These are phyloP conservation scores for Cheilosia vernalis DNA, from an alignment of 2,888 invertebrate genomes.

Conservation along the genomic window DNA sequence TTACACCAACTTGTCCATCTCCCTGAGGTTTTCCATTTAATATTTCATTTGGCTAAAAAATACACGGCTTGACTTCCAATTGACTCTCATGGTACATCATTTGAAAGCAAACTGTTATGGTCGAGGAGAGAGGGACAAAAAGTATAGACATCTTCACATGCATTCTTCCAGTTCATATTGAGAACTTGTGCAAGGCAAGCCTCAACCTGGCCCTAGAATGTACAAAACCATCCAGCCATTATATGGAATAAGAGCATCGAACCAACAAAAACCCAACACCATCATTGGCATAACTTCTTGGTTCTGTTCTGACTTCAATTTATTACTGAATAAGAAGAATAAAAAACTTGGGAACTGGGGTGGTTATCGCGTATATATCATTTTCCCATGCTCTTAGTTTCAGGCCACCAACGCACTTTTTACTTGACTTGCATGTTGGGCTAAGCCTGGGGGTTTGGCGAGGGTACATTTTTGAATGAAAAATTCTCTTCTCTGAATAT, in stretches of 20 bases:
- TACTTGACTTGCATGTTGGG: slow-evolving; percentile 7
- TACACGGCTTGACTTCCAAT: too few species aligned
- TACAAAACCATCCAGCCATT: slow-evolving; percentile 42
- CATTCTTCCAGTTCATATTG: slow-evolving; percentile 47
- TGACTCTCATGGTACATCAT: too few species aligned
- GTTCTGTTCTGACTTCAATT: slow-evolving; percentile 59
- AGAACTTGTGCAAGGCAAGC: slow-evolving; percentile 61
- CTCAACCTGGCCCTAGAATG: slow-evolving; percentile 55
- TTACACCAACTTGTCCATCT: too few species aligned
- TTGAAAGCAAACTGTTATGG: too few species aligned
- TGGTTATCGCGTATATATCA: slow-evolving; percentile 8
- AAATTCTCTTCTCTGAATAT: slow-evolving; percentile 25
- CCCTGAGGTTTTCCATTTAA: too few species aligned
- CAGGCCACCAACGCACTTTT: slow-evolving; percentile 48
- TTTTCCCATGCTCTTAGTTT: slow-evolving; percentile 15
- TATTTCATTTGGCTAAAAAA: too few species aligned
- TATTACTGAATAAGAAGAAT: slow-evolving; percentile 53
- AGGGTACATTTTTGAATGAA: slow-evolving; percentile 2
- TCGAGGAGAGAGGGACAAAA: not conserved
- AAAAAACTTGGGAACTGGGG: not conserved
- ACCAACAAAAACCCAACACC: slow-evolving; percentile 49
- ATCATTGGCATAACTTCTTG: slow-evolving; percentile 65
- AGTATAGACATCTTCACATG: slow-evolving; percentile 52
- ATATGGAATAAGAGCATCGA: slow-evolving; percentile 37
- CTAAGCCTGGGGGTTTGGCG: not conserved